phyloP scores from a whole-genome alignment of 1,140 invertebrate species.

The Diorhabda carinulata region DNA sequence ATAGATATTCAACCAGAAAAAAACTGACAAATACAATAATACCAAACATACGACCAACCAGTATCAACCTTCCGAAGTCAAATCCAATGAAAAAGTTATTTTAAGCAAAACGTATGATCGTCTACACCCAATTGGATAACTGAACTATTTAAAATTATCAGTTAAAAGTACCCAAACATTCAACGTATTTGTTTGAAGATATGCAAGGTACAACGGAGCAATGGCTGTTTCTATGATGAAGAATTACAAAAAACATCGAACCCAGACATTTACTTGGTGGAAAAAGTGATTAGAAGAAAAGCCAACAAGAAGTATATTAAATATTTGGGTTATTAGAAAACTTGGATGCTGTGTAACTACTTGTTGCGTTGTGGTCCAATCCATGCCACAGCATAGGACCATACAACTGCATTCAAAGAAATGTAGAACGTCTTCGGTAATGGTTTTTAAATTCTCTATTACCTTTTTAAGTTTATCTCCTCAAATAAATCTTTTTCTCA shows the following conservation, averaged over 20 bases:
- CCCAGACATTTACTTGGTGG: slow-evolving; percentile 43
- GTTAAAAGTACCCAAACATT: slow-evolving; percentile 40
- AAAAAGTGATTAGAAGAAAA: slow-evolving; percentile 39
- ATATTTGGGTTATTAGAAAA: slow-evolving; percentile 40
- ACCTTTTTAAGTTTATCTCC: too few species aligned
- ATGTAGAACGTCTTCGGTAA: too few species aligned
- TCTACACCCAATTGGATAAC: slow-evolving; percentile 46
- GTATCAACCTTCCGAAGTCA: slow-evolving; percentile 30
- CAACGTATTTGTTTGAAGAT: slow-evolving; percentile 43
- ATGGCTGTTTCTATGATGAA: slow-evolving; percentile 44
- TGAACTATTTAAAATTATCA: slow-evolving; percentile 45
- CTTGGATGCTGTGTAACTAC: too few species aligned
- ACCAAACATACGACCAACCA: slow-evolving; percentile 2
- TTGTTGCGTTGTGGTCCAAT: too few species aligned
- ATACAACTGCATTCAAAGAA: too few species aligned
- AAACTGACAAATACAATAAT: neutral
- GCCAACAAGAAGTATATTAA: slow-evolving; percentile 44
- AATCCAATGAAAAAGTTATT: slow-evolving; percentile 1
- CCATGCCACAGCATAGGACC: too few species aligned
- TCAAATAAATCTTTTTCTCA: too few species aligned
- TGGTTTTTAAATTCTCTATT: too few species aligned
- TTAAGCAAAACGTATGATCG: neutral
- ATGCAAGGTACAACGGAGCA: slow-evolving; percentile 34
- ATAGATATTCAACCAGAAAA: neutral
- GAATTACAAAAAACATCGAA: slow-evolving; percentile 40